Conservation (phyloP, 1,140 invertebrate genomes). For the Choristoneura fumiferana region DNA sequence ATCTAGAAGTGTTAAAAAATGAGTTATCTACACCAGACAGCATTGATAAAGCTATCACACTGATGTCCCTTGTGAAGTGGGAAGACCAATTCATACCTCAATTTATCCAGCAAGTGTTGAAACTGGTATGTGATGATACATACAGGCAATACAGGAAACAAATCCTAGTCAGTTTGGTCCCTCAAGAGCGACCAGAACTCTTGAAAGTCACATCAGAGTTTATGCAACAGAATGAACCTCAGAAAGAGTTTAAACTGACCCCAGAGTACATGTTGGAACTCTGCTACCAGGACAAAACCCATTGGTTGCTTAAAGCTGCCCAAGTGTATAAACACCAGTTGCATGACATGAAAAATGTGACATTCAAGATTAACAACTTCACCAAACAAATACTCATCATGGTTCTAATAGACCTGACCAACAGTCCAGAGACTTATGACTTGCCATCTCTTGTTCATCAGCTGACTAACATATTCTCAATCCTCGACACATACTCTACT, state of each 20-base stretch:
- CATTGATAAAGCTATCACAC: constrained; percentile 53
- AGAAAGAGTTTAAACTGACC: constrained; percentile 63
- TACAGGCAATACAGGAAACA: constrained; percentile 65
- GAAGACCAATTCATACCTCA: constrained; percentile 44
- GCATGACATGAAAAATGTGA: constrained; percentile 67
- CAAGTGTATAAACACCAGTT: constrained; percentile 66
- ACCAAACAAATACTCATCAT: constrained; percentile 73
- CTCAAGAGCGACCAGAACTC: constrained; percentile 55
- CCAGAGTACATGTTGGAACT: constrained; percentile 74
- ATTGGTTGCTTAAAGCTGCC: constrained; percentile 73
- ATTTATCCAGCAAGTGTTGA: constrained; percentile 53
- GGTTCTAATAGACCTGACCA: constrained; percentile 71
- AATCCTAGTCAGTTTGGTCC: constrained; percentile 58
- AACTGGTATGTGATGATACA: constrained; percentile 47
- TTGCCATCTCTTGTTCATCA: constrained; percentile 63
- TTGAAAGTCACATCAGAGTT: constrained; percentile 48
- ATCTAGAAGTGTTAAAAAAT: constrained; percentile 53
- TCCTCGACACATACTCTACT: constrained; percentile 65
- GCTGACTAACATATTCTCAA: constrained; percentile 69
- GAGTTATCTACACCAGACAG: constrained; percentile 47
- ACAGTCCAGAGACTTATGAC: constrained; percentile 67
- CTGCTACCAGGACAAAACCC: constrained; percentile 68
- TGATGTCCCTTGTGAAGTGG: constrained; percentile 59
- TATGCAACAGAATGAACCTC: constrained; percentile 59
- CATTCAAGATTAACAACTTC: constrained; percentile 71